phyloP scores from a whole-genome alignment of 2,888 invertebrate genomes.

The Noctua comes region DNA sequence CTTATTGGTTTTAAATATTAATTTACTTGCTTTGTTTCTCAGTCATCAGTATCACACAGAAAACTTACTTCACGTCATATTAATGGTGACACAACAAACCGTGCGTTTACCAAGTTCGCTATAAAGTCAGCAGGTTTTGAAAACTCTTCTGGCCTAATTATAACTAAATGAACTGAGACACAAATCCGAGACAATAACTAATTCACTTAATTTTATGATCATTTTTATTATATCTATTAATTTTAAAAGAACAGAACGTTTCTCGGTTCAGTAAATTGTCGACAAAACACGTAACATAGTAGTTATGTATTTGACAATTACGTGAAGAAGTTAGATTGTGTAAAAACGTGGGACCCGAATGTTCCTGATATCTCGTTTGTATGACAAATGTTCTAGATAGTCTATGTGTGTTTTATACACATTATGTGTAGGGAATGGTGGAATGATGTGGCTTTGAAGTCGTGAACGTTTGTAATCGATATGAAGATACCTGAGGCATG shows the following conservation, averaged over 20 bases:
- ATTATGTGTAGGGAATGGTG: constrained; percentile 26
- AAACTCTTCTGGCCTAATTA: background rate
- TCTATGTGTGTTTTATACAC: constrained; percentile 25
- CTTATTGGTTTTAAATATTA: constrained; percentile 9
- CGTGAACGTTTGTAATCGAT: constrained; percentile 32
- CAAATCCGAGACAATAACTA: constrained; percentile 25
- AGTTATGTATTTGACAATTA: constrained; percentile 60
- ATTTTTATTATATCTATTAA: constrained; percentile 19
- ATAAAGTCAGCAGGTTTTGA: background rate
- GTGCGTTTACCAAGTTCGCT: background rate
- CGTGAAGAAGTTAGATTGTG: constrained; percentile 46
- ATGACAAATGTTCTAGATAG: constrained; percentile 38
- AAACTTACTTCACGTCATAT: background rate
- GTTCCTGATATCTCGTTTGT: constrained; percentile 44
- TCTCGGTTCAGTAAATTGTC: constrained; percentile 28
- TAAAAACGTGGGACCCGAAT: constrained; percentile 52
- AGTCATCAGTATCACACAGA: background rate
- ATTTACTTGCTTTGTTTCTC: constrained; percentile 3
- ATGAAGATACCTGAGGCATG: constrained; percentile 32
- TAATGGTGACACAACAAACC: background rate
- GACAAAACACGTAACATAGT: constrained; percentile 47
- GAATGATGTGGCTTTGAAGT: constrained; percentile 22
- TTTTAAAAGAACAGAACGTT: constrained; percentile 23
- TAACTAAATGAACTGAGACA: background rate
- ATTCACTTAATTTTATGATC: constrained; percentile 16